Evolutionary conservation across 2,888 invertebrate genomes (phyloP).

Genomic region (Chrysotoxum bicinctum): DNA sequence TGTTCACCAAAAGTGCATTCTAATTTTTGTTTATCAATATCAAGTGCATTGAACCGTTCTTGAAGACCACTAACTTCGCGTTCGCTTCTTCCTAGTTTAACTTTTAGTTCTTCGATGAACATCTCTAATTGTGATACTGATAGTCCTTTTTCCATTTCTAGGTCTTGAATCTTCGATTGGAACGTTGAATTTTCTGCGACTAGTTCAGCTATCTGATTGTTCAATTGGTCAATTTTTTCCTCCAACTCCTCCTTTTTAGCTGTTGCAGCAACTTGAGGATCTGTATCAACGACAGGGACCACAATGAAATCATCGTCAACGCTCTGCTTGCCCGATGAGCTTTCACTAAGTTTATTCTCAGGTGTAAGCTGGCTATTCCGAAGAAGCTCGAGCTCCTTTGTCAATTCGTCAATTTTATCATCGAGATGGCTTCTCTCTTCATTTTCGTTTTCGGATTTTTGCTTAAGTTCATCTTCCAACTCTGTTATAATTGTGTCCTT

Average conservation of each 20-base stretch:
- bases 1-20: slow-evolving; percentile 18
- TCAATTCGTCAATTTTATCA: slow-evolving; percentile 74
- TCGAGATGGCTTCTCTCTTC: slow-evolving; percentile 37
- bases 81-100: slow-evolving; percentile 73
- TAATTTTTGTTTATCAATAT: slow-evolving; percentile 68
- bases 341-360: slow-evolving; percentile 74
- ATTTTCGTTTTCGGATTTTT: slow-evolving; percentile 72
- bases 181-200: slow-evolving; percentile 76
- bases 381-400: slow-evolving; percentile 76
- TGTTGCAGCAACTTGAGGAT: slow-evolving; percentile 74
- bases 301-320: slow-evolving; percentile 79
- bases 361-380: slow-evolving; percentile 73
- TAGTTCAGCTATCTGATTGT: slow-evolving; percentile 76
- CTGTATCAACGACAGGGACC: slow-evolving; percentile 77
- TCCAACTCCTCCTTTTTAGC: slow-evolving; percentile 78
- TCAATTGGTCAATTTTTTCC: slow-evolving; percentile 78
- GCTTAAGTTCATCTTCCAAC: slow-evolving; percentile 77
- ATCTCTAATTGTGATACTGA: slow-evolving; percentile 76
- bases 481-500: slow-evolving; percentile 77
- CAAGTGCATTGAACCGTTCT: slow-evolving; percentile 72
- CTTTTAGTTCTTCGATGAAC: slow-evolving; percentile 74
- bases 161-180: slow-evolving; percentile 76
- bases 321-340: slow-evolving; percentile 76
- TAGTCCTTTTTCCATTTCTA: slow-evolving; percentile 77
- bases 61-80: slow-evolving; percentile 66